phyloP scores from a whole-genome alignment of 2,113 vertebrate species.

The Pygoscelis antarcticus region DNA sequence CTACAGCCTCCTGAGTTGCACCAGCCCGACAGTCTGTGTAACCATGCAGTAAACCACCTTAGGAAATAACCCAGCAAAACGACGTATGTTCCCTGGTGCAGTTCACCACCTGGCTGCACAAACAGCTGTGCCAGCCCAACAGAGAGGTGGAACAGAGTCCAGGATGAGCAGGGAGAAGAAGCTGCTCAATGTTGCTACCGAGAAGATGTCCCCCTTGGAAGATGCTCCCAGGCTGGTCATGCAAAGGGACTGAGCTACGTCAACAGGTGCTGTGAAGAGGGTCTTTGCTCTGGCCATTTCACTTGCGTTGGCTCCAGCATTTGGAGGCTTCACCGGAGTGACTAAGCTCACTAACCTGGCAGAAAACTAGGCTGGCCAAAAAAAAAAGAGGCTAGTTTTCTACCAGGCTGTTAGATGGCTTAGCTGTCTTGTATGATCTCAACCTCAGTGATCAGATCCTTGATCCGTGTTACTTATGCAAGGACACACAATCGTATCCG shows the following conservation, averaged over 20 bases:
- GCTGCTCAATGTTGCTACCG: neutral
- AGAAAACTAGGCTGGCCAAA: neutral
- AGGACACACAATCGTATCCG: neutral
- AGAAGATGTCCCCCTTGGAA: neutral
- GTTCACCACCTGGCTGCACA: neutral
- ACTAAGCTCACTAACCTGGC: neutral
- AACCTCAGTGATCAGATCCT: neutral
- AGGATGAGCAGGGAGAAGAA: neutral
- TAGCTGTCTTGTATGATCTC: neutral
- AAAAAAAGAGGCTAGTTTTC: neutral
- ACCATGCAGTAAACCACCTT: neutral
- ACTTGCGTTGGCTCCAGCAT: neutral
- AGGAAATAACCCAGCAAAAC: neutral
- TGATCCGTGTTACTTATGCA: neutral
- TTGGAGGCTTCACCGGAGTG: neutral
- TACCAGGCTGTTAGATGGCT: neutral
- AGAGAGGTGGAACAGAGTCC: neutral
- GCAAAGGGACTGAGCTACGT: neutral
- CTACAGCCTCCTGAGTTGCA: neutral
- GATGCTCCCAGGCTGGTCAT: neutral
- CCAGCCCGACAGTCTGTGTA: neutral
- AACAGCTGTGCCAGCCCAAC: neutral
- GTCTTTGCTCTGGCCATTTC: neutral
- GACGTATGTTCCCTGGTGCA: fast-evolving
- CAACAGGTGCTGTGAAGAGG: neutral